Conservation (phyloP, 2,888 invertebrate species). For the Linnaemya tessellans region DNA sequence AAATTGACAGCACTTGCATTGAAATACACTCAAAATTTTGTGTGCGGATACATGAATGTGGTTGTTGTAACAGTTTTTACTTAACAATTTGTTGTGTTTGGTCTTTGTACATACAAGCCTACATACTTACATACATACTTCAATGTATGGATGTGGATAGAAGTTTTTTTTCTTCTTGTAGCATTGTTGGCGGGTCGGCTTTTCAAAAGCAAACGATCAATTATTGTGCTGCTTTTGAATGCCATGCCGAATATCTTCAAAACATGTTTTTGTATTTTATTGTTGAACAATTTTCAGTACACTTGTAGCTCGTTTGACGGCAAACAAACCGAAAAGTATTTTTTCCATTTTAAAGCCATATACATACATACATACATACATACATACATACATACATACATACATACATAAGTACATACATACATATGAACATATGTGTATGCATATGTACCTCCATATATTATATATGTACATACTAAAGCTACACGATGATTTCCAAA, state of each 20-base stretch:
- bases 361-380: neutral
- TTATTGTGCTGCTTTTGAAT: slow-evolving; percentile 72
- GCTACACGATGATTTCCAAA: too few species aligned
- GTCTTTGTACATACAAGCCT: slow-evolving; percentile 20
- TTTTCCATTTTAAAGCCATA: neutral
- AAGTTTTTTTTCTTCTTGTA: slow-evolving; percentile 60
- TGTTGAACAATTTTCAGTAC: slow-evolving; percentile 1
- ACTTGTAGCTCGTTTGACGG: slow-evolving; percentile 58
- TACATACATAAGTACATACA: neutral
- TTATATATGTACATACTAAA: neutral
- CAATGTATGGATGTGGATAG: neutral
- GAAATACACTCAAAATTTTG: neutral
- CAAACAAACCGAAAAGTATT: neutral
- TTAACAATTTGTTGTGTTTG: slow-evolving; percentile 52
- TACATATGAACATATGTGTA: neutral
- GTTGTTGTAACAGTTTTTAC: slow-evolving; percentile 52
- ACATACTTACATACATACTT: neutral
- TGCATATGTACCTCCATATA: neutral
- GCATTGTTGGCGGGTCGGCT: slow-evolving; percentile 74
- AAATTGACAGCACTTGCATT: neutral
- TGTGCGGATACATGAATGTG: slow-evolving; percentile 1
- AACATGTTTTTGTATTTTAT: slow-evolving; percentile 68
- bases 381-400: neutral
- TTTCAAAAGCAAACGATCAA: slow-evolving; percentile 74
- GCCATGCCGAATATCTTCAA: slow-evolving; percentile 70